phyloP scores from a whole-genome alignment of 1,140 invertebrate species.

The Aphaenogaster floridana region DNA sequence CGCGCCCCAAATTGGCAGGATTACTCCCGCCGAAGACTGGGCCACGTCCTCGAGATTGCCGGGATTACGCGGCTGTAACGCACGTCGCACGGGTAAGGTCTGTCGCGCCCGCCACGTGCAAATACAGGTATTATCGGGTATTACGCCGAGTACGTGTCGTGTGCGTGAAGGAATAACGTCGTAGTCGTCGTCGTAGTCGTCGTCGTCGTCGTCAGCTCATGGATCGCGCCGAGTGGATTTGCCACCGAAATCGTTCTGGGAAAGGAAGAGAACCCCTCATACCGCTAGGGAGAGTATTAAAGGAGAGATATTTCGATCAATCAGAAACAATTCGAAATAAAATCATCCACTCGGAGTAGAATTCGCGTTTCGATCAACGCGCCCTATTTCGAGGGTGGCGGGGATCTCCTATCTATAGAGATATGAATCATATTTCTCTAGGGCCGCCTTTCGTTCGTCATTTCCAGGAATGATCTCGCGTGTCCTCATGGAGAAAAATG shows the following conservation, averaged over 20 bases:
- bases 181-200: not conserved
- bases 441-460: not conserved
- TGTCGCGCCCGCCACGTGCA: constrained; percentile 59
- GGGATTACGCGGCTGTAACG: constrained; percentile 79
- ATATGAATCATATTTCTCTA: not conserved
- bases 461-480: constrained; percentile 60
- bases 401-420: not conserved
- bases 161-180: constrained; percentile 57
- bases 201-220: not conserved
- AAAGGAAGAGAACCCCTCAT: not conserved
- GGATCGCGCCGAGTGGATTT: constrained; percentile 42
- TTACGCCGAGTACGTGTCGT: constrained; percentile 67
- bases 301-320: not conserved
- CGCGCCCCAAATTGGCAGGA: constrained; percentile 81
- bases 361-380: not conserved
- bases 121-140: constrained; percentile 79
- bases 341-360: not conserved
- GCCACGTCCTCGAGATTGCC: constrained; percentile 81
- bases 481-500: constrained; percentile 51
- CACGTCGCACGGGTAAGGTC: constrained; percentile 58
- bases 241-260: not conserved
- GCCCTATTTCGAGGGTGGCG: not conserved
- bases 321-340: not conserved
- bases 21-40: constrained; percentile 77
- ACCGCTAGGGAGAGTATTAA: not conserved